Base-by-base conservation (phyloP, 2,113 vertebrate species). In the Alligator sinensis region DNA sequence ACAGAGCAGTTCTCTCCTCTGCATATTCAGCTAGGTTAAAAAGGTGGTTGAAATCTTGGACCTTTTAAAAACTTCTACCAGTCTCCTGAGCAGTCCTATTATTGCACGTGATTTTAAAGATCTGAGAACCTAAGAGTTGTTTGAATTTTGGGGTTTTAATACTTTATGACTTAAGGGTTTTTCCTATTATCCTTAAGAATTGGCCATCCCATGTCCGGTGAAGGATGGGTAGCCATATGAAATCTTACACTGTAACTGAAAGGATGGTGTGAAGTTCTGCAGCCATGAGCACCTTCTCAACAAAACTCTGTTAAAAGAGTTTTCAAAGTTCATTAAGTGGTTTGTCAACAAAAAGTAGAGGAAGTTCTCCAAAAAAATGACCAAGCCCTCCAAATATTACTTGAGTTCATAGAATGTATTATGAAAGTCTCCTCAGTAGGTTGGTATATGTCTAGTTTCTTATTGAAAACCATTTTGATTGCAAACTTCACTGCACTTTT, bases 131-230 rank as follows among this genome's bases (percentile, higher is more conserved):
- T 0, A 0, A 6, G 27, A 68, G 18, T 47, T 74, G 9, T 72
- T 72, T n/a, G 15, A 25, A n/a, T 60, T 64, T 2, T 16, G 7
- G 0, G 1, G 13, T 5, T 25, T 11, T 34, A 34, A 3, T 30
- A 27, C 3, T 22, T 15, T 22, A 15, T 34, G 19, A 7, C 64
- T 16, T 68, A 16, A 28, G 28, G 30, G 34, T n/a, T 59, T 54
- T 57, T 82, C 24, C 78, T 34, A 72, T 72, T 38, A 34, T 72
- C 18, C 68, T 72, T 12, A 24, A 12, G 21, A 21, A 21, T 12
- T 38, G 34, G 30, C 47, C 47, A 47, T 72, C 68, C 19, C 30
- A n/a, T 70, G 13, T 72, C n/a, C 68, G 22, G 30, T 22, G 38
- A 38, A 22, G 68, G 19, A 72, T 38, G 30, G 11, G 5, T 38